Base-by-base conservation (phyloP, 2,888 invertebrate species). In the Hirtodrosophila histrioides region DNA sequence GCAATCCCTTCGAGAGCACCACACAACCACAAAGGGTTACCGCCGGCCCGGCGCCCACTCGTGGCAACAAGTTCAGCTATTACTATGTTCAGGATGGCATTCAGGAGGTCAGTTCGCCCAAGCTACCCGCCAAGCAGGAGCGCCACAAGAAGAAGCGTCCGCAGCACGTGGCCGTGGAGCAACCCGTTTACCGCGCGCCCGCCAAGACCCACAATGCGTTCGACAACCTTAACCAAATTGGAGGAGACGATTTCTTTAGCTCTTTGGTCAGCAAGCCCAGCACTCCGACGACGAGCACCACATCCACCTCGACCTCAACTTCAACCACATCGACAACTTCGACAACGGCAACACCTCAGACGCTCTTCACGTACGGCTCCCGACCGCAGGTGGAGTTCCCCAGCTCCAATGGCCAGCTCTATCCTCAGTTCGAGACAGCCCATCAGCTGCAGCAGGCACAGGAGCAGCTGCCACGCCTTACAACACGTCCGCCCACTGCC, bases 281-380 rank as follows among this genome's bases (percentile, higher is more conserved):
- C 3, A 62, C 75, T 3, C 61, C 69, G 0, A 86, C 89, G n/a
- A 89, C 92, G 0, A 90, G 89, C 39, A 72, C 88, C 7, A 92
- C 91, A 54, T 90, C 91, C 9, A 90, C 89, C 0, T 91, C 93
- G 0, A 92, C 92, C 27, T 92, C 92, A 61, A 92, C 86, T 2
- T 81, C 93, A 76, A 86, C 93, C 87, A 78, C 93, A 88, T 82
- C 93, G 83, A 93, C 93, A 2, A 89, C 91, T 0, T 78, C 93
- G 0, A 86, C 90, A 0, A 88, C 90, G 3, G 61, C 86, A 0
- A 63, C 85, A 0, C 86, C 88, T 0, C 88, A 84, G n/a, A 78
- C 87, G 0, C 85, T 87, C 29, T 91, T 88, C 48, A 79, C 86
- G 0, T 90, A 87, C 43, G 88, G 89, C 55, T 87, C 90, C 0